These are phyloP conservation scores for Triplophysa dalaica DNA, from an alignment of 2,113 vertebrate genomes.

Conservation along the genomic window DNA sequence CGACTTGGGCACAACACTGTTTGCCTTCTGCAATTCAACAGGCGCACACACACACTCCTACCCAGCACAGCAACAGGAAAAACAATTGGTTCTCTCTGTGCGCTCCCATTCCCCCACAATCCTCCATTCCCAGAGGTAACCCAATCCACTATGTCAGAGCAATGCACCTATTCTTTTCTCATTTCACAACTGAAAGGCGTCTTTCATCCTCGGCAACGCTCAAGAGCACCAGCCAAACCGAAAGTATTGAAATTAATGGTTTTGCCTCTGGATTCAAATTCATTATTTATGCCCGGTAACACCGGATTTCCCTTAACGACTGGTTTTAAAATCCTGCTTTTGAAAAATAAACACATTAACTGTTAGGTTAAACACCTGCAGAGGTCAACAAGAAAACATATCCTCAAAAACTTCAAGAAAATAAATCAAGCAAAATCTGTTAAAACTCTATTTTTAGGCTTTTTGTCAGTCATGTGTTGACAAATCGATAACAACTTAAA, in stretches of 20 bases:
- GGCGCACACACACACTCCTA: constrained; percentile 64
- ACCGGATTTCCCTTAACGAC: neutral
- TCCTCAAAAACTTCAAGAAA: neutral
- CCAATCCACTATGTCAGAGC: constrained; percentile 76
- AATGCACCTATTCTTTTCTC: constrained; percentile 87
- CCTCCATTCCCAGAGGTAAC: constrained; percentile 60
- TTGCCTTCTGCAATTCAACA: constrained; percentile 72
- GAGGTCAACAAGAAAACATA: no score
- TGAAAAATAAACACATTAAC: neutral
- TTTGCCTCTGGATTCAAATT: constrained; percentile 42
- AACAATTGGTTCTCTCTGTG: constrained; percentile 79
- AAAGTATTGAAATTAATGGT: constrained; percentile 46
- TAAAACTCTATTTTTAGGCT: no score
- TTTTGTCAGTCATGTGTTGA: neutral
- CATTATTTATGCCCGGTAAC: constrained; percentile 37
- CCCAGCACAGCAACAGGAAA: constrained; percentile 67
- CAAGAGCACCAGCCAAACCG: constrained; percentile 48
- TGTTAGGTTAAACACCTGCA: neutral
- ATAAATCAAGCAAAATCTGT: neutral
- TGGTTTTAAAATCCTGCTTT: neutral
- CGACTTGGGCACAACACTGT: constrained; percentile 77
- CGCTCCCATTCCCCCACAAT: constrained; percentile 54
- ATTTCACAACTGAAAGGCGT: constrained; percentile 81
- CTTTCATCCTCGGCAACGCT: constrained; percentile 65
- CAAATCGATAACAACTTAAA: neutral